A percentile compares a stretch with the other conserved stretches of the same genome.
Conservation (phyloP, 2,888 invertebrate genomes). For the Brachylomia viminalis region DNA sequence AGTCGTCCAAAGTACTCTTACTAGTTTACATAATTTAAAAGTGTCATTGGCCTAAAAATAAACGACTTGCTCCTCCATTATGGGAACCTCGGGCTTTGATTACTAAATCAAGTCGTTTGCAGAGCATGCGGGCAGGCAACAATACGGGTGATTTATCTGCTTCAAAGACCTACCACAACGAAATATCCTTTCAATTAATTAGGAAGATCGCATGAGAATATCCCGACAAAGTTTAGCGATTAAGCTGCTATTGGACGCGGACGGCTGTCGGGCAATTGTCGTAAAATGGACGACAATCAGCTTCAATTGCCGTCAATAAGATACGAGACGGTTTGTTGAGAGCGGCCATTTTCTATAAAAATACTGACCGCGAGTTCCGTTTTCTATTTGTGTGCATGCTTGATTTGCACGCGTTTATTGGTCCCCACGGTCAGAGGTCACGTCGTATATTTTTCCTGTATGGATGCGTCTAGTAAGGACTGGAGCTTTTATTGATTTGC, state of each 20-base stretch:
- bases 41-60: constrained; percentile 41
- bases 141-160: constrained; percentile 41
- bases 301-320: constrained; percentile 88
- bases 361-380: constrained; percentile 67
- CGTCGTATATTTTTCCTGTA: constrained; percentile 16
- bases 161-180: constrained; percentile 69
- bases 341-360: constrained; percentile 69
- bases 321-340: constrained; percentile 76
- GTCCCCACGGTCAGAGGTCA: constrained; percentile 32
- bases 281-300: constrained; percentile 88
- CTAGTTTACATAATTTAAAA: constrained; percentile 13
- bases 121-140: constrained; percentile 48
- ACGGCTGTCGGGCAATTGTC: constrained; percentile 81
- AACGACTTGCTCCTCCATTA: constrained; percentile 6
- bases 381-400: constrained; percentile 57
- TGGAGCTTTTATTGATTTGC: constrained; percentile 51
- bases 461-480: constrained; percentile 13
- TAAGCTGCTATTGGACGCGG: constrained; percentile 75
- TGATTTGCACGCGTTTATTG: constrained; percentile 57
- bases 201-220: constrained; percentile 84
- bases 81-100: constrained; percentile 51
- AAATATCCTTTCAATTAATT: constrained; percentile 83
- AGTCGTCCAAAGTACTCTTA: not conserved
- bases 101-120: constrained; percentile 30
- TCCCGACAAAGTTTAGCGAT: constrained; percentile 81